phyloP scores from a whole-genome alignment of 2,113 vertebrate genomes.

The Sander lucioperca region DNA sequence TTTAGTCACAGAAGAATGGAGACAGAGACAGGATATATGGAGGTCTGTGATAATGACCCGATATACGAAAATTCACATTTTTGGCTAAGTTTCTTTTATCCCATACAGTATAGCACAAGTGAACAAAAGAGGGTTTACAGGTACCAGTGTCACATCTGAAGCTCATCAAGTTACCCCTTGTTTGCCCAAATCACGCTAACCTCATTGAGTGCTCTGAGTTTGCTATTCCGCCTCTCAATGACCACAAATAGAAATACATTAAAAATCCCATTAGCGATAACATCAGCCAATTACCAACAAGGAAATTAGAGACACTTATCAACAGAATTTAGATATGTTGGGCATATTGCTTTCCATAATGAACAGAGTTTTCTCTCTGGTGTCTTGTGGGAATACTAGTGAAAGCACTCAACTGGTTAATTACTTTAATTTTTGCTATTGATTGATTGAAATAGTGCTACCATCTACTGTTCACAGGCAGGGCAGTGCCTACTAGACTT shows the following conservation, averaged over 20 bases:
- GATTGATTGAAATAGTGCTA: background rate
- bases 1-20: background rate
- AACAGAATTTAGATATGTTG: slow-evolving; percentile 46
- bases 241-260: slow-evolving; percentile 77
- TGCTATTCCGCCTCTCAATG: slow-evolving; percentile 47
- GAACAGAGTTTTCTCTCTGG: slow-evolving; percentile 8
- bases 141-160: background rate
- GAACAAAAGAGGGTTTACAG: background rate
- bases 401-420: slow-evolving; percentile 28
- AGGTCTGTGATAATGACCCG: background rate
- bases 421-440: slow-evolving; percentile 7
- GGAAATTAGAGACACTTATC: slow-evolving; percentile 74
- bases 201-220: slow-evolving; percentile 43
- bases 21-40: background rate
- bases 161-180: background rate
- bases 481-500: background rate
- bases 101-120: too few relatives aligned
- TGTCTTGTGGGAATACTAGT: slow-evolving; percentile 22
- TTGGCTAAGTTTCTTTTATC: too few relatives aligned
- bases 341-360: slow-evolving; percentile 47
- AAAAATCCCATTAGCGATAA: slow-evolving; percentile 69
- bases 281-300: slow-evolving; percentile 68
- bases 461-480: slow-evolving; percentile 5
- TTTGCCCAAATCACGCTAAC: slow-evolving; percentile 30
- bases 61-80: background rate